A percentile compares a stretch with the other conserved stretches of the same genome.
phyloP scores from a whole-genome alignment of 1,140 invertebrate genomes.

The Ostrea denselamellosa region DNA sequence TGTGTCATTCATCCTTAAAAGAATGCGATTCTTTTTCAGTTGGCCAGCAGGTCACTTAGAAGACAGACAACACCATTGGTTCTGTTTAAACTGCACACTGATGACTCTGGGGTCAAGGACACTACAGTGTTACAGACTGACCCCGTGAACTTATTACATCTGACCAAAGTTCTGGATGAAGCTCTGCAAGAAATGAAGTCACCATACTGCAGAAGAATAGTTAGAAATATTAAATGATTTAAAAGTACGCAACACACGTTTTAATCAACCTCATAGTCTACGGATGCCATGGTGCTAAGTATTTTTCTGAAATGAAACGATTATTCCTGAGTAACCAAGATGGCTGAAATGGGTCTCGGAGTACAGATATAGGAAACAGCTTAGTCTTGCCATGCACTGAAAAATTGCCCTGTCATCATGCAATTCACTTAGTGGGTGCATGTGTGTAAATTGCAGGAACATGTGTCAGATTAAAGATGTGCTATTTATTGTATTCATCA shows the following conservation, averaged over 20 bases:
- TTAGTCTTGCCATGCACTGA: too few relatives aligned
- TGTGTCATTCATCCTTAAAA: too few relatives aligned
- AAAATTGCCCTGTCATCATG: too few relatives aligned
- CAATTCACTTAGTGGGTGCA: too few relatives aligned
- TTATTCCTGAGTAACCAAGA: neutral
- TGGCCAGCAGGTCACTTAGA: conserved; percentile 82
- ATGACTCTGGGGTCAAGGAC: conserved; percentile 72
- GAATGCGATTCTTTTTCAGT: conserved; percentile 73
- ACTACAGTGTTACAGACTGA: conserved; percentile 83
- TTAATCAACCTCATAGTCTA: neutral
- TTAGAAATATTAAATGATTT: conserved; percentile 74
- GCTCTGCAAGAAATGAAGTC: conserved; percentile 83
- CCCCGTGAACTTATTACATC: conserved; percentile 83
- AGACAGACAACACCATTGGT: conserved; percentile 82
- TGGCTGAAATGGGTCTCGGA: too few relatives aligned
- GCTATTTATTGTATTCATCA: too few relatives aligned
- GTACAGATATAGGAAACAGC: too few relatives aligned
- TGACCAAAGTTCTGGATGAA: conserved; percentile 83
- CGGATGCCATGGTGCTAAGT: neutral
- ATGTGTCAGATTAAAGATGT: too few relatives aligned
- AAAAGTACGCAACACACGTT: neutral
- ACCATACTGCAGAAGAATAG: conserved; percentile 77
- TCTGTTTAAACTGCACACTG: conserved; percentile 81
- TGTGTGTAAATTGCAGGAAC: too few relatives aligned
- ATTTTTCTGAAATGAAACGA: neutral